Conservation (phyloP, 2,113 vertebrate species). For the Melanotaenia duboulayi region DNA sequence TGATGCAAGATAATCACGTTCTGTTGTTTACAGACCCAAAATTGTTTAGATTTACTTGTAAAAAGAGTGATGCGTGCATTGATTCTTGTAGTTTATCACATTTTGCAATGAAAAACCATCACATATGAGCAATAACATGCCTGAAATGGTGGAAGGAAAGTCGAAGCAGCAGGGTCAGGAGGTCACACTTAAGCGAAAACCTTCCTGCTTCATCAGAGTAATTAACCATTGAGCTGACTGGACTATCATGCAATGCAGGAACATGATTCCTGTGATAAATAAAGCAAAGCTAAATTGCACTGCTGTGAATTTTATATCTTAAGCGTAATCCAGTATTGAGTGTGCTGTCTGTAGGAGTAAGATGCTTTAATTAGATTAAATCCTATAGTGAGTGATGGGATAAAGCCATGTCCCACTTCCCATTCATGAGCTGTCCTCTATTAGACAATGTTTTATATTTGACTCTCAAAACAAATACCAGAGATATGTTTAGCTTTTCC, state of each 20-base stretch:
- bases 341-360: slow-evolving; percentile 29
- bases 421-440: slow-evolving; percentile 11
- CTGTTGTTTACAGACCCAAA: slow-evolving; percentile 52
- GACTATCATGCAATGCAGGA: slow-evolving; percentile 22
- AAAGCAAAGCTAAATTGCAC: slow-evolving; percentile 26
- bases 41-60: slow-evolving; percentile 14
- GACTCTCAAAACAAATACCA: neutral
- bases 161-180: slow-evolving; percentile 5
- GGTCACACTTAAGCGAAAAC: slow-evolving; percentile 12
- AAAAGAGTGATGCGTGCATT: neutral
- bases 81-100: slow-evolving; percentile 8
- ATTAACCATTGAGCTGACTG: slow-evolving; percentile 27
- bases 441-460: neutral
- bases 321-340: slow-evolving; percentile 49
- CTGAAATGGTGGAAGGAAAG: slow-evolving; percentile 8
- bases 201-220: neutral
- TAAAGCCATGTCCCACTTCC: slow-evolving; percentile 28
- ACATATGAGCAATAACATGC: slow-evolving; percentile 16
- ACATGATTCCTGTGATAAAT: slow-evolving; percentile 8
- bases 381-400: slow-evolving; percentile 13
- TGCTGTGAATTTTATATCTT: slow-evolving; percentile 30
- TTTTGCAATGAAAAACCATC: neutral
- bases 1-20: slow-evolving; percentile 46
- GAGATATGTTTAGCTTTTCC: neutral
- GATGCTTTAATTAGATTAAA: slow-evolving; percentile 61